Conservation (phyloP, 1,140 invertebrate species). For the Caenorhabditis brenneri region DNA sequence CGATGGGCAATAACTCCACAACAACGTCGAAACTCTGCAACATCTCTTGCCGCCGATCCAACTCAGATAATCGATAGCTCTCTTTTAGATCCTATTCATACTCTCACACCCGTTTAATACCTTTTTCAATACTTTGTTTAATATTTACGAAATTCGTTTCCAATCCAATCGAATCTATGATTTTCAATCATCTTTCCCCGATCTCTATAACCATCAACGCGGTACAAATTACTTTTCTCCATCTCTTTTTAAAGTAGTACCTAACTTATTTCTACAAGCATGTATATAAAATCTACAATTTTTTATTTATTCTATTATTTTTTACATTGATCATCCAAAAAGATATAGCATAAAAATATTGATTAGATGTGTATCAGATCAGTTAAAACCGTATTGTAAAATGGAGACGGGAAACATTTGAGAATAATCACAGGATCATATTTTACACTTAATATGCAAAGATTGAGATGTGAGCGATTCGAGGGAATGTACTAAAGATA, state of each 20-base stretch:
- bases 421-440: not conserved
- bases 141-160: too few species aligned
- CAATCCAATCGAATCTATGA: too few species aligned
- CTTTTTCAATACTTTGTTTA: not conserved
- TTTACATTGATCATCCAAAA: too few species aligned
- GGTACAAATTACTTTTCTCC: not conserved
- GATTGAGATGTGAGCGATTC: not conserved
- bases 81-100: slow-evolving; percentile 41
- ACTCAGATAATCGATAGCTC: slow-evolving; percentile 51
- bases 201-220: not conserved
- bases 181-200: not conserved
- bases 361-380: slow-evolving; percentile 13
- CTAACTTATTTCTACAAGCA: too few species aligned
- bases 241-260: too few species aligned
- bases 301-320: too few species aligned
- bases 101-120: slow-evolving; percentile 19
- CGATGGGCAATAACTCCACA: slow-evolving; percentile 32
- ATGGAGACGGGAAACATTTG: not conserved
- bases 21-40: slow-evolving; percentile 28
- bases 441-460: not conserved
- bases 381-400: not conserved
- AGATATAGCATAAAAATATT: too few species aligned
- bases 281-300: too few species aligned
- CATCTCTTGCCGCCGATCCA: slow-evolving; percentile 46
- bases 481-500: not conserved